Conservation (phyloP, 1,140 invertebrate genomes). For the Leptinotarsa texana region DNA sequence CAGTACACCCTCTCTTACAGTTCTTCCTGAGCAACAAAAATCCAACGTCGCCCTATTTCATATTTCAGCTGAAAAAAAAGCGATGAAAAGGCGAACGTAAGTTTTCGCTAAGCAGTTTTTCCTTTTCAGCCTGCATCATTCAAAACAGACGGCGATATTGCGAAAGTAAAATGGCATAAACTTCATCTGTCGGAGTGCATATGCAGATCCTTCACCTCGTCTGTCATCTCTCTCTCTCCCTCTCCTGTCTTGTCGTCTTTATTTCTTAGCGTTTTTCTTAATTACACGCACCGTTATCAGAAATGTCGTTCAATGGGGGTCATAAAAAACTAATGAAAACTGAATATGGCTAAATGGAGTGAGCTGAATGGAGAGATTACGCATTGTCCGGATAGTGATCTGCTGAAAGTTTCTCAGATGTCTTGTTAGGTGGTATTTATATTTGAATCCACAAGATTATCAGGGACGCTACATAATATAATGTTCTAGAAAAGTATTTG, state of each 20-base stretch:
- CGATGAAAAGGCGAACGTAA: not conserved
- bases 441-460: too few species aligned
- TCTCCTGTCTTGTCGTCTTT: not conserved
- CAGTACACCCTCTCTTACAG: too few species aligned
- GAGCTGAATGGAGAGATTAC: too few species aligned
- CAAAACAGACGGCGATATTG: not conserved
- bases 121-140: not conserved
- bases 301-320: not conserved
- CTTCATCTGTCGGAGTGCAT: not conserved
- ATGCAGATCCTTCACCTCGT: not conserved
- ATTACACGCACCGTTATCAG: not conserved
- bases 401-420: too few species aligned
- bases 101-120: not conserved
- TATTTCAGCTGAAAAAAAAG: not conserved
- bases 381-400: too few species aligned
- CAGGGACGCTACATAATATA: too few species aligned
- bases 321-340: not conserved
- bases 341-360: not conserved
- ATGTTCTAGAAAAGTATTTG: too few species aligned
- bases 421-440: too few species aligned
- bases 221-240: not conserved
- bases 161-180: not conserved
- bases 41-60: too few species aligned
- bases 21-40: too few species aligned
- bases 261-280: not conserved